Percentiles rank a stretch among this genome's conserved stretches.
Evolutionary conservation across 2,888 invertebrate genomes (phyloP).

Genomic region (Oscheius myriophilus): DNA sequence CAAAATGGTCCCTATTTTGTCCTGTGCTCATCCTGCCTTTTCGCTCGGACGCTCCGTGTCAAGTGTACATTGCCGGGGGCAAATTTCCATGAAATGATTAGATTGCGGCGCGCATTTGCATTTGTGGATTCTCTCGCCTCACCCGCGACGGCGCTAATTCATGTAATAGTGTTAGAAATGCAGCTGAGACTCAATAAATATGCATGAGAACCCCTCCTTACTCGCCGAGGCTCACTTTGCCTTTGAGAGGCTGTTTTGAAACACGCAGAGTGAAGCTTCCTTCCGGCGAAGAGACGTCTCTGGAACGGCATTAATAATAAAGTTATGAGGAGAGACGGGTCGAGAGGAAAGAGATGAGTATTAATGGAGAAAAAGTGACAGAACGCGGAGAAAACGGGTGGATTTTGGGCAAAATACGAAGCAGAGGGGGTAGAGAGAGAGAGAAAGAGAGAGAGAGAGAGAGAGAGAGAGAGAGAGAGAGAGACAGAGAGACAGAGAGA

Average conservation of each 20-base stretch:
- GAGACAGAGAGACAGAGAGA: too few relatives aligned
- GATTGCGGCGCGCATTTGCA: constrained; percentile 25
- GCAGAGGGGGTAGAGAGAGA: neutral
- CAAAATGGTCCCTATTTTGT: too few relatives aligned
- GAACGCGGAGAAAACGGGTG: too few relatives aligned
- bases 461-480: too few relatives aligned
- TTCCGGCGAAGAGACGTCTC: too few relatives aligned
- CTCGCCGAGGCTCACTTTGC: too few relatives aligned
- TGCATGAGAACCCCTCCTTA: constrained; percentile 25
- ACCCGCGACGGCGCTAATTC: constrained; percentile 20
- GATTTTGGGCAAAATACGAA: neutral
- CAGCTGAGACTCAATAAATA: constrained; percentile 32
- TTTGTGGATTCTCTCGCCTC: constrained; percentile 6
- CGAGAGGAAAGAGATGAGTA: too few relatives aligned
- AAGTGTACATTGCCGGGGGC: constrained; percentile 25
- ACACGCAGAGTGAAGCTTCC: too few relatives aligned
- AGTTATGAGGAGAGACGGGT: too few relatives aligned
- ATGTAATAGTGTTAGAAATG: constrained; percentile 32
- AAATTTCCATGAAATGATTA: constrained; percentile 31
- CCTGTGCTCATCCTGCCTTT: neutral
- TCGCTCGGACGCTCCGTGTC: neutral
- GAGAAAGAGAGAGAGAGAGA: neutral
- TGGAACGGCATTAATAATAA: too few relatives aligned
- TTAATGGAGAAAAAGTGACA: too few relatives aligned
- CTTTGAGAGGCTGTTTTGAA: too few relatives aligned